Percentiles rank a stretch among this genome's conserved stretches.
Conservation (phyloP, 2,888 invertebrate species). For the Ophion ventricosus region DNA sequence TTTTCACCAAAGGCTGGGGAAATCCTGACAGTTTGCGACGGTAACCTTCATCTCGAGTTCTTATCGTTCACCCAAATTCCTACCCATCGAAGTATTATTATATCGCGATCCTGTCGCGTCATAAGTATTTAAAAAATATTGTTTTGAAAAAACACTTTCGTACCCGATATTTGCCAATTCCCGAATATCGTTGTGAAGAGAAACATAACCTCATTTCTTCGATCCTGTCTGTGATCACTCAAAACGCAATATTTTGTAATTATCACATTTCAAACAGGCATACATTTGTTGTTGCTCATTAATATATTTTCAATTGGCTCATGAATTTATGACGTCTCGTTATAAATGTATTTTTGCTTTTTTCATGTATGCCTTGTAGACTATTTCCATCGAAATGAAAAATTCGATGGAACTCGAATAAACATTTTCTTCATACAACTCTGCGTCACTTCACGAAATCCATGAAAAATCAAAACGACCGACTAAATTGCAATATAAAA, state of each 20-base stretch:
- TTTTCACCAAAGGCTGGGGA: conserved; percentile 99
- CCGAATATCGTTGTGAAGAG: not conserved
- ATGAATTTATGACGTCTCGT: not conserved
- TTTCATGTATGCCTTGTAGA: not conserved
- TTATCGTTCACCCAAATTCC: not conserved
- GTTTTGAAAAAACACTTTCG: conserved; percentile 1
- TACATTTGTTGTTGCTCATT: not conserved
- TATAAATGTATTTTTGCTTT: not conserved
- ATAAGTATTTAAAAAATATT: conserved; percentile 7
- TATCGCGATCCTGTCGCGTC: not conserved
- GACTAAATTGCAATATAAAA: not conserved
- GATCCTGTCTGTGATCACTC: not conserved
- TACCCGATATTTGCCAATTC: not conserved
- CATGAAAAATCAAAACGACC: not conserved
- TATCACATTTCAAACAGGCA: not conserved
- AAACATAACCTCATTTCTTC: conserved; percentile 22
- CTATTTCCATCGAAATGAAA: not conserved
- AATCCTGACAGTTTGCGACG: conserved; percentile 94
- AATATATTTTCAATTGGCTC: not conserved
- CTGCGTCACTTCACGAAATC: not conserved
- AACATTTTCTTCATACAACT: not conserved
- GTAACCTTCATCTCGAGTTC: conserved; percentile 82
- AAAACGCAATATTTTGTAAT: not conserved
- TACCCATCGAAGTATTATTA: not conserved
- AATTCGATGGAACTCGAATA: not conserved